Evolutionary conservation across 2,888 invertebrate species (phyloP).

Genomic region (Onchidella celtica): DNA sequence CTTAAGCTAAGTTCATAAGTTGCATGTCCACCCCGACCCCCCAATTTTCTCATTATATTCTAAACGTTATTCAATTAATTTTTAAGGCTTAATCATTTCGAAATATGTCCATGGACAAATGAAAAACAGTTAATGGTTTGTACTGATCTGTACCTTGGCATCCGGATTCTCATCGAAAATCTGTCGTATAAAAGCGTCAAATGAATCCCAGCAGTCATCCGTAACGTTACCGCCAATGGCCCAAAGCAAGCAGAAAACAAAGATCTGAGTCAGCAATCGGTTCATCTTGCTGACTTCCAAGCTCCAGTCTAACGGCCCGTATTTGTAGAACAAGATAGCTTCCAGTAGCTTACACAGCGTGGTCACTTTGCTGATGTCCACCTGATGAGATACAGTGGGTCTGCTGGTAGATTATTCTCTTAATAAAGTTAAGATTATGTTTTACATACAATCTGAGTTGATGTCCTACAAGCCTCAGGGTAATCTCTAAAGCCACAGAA

Average conservation of each 20-base stretch:
- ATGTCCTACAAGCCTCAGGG: too few species aligned
- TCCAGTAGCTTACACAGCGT: conserved; percentile 88
- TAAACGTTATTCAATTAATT: too few species aligned
- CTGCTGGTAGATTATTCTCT: too few species aligned
- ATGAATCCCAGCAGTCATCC: conserved; percentile 86
- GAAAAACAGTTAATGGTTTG: too few species aligned
- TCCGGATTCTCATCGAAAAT: conserved; percentile 87
- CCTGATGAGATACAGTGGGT: conserved; percentile 81
- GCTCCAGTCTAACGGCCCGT: conserved; percentile 85
- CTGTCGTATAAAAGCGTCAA: conserved; percentile 86
- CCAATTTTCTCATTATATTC: too few species aligned
- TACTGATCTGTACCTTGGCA: conserved; percentile 82
- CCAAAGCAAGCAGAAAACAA: conserved; percentile 92
- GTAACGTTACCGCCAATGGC: conserved; percentile 90
- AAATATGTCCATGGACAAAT: too few species aligned
- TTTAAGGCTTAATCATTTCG: too few species aligned
- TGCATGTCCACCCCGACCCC: too few species aligned
- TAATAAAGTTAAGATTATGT: too few species aligned
- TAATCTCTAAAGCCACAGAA: too few species aligned
- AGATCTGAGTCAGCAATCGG: conserved; percentile 87
- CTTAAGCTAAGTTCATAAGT: too few species aligned
- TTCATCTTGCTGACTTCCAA: conserved; percentile 83
- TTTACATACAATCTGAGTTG: too few species aligned
- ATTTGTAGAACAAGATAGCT: conserved; percentile 84
- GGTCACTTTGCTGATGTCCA: conserved; percentile 90